Evolutionary conservation across 2,113 vertebrate genomes (phyloP).

Genomic region (Bolborhynchus lineola): DNA sequence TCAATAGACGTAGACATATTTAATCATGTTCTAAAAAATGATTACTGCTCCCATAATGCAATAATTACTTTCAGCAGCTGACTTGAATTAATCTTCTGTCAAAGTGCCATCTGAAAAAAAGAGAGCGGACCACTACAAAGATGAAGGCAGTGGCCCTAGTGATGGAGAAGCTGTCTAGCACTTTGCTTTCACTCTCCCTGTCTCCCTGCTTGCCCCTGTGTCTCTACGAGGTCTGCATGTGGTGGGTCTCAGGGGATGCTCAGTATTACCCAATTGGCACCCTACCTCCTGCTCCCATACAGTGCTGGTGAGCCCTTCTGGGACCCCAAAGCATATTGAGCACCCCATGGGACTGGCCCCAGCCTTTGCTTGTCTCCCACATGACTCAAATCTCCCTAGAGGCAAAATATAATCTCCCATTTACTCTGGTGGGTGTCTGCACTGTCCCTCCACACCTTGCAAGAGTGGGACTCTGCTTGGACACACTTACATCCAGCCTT

Average conservation of each 20-base stretch:
- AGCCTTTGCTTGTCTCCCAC: fast-evolving
- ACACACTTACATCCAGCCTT: neutral
- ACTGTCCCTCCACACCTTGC: neutral
- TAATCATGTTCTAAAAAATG: constrained; percentile 99
- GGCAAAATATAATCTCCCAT: neutral
- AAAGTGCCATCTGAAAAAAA: constrained; percentile 78
- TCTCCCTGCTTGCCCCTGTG: neutral
- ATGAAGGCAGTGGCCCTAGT: constrained; percentile 33
- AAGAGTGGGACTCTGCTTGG: neutral
- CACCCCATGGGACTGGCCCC: fast-evolving
- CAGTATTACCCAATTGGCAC: fast-evolving
- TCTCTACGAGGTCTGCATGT: neutral
- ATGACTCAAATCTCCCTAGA: neutral
- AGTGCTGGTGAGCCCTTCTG: neutral
- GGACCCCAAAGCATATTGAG: fast-evolving
- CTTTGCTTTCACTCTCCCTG: neutral
- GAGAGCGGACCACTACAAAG: constrained; percentile 12
- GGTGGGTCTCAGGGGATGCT: neutral
- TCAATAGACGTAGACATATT: constrained; percentile 98
- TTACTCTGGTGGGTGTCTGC: neutral
- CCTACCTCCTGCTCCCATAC: too few relatives aligned
- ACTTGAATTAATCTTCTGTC: constrained; percentile 94
- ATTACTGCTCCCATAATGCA: constrained; percentile 96
- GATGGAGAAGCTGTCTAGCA: constrained; percentile 17
- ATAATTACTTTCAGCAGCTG: constrained; percentile 95